Evolutionary conservation across 2,113 vertebrate species (phyloP), one percentile per base, ranked within the genome.

Genomic region (Epinephelus lanceolatus): DNA sequence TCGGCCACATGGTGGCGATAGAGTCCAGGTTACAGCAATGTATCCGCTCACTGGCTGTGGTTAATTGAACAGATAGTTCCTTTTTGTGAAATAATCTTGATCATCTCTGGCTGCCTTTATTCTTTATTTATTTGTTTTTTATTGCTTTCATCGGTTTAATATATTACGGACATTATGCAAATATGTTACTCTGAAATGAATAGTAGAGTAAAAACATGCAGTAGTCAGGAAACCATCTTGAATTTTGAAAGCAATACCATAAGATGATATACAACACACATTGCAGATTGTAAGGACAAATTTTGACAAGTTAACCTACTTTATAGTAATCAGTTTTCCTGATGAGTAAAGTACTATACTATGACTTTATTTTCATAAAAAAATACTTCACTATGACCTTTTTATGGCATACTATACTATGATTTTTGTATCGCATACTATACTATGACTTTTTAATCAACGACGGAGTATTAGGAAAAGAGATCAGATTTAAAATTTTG

Each of bases 1-100:
- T 71, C 67, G 19, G 53, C 89, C 94, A 93, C 90, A 60, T 23
- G 92, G 56, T 84, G 90, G 91, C 0, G 78, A 15, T 83, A 89
- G 21, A 93, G 73, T 70, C 53, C 47, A 91, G 77, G 11, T 52
- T 70, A 65, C 30, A 71, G 40, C 5, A 1, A 1, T 37, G 3
- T 8, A 21, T 4, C 13, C 33, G 10, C 61, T 61, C 6, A 56
- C 0, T 14, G 13, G 4, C 37, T 30, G 1, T 59, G 56, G 11
- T 2, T 67, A 9, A 21, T 12, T 1, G 47, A 37, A 71, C 17
- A 57, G 0, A 63, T 6, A 19, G 2, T 77, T 81, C 4, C 21
- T 71, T 11, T 49, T 71, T 37, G 66, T 14, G 25, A 17, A 76
- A 40, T n/a, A n/a, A n/a, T 30, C 33, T n/a, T 5, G 55, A 23